Evolutionary conservation across 2,888 invertebrate species (phyloP).

Genomic region (Cacoxenus indagator): DNA sequence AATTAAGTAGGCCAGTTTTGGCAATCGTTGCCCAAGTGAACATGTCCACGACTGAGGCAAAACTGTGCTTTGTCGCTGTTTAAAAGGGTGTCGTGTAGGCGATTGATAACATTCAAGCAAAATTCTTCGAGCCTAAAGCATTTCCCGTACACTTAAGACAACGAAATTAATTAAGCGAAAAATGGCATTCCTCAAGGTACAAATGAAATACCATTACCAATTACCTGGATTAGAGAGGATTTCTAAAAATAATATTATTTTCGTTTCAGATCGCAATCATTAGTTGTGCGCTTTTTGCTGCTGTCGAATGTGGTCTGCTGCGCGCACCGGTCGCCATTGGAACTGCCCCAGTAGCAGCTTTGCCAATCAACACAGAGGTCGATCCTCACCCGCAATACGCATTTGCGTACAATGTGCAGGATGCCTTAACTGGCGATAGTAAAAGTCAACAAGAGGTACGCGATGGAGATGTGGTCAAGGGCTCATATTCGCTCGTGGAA

Average conservation of each 20-base stretch:
- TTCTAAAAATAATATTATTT: neutral
- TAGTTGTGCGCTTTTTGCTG: slow-evolving; percentile 45
- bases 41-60: slow-evolving; percentile 24
- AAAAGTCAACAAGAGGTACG: slow-evolving; percentile 74
- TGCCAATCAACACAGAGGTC: slow-evolving; percentile 51
- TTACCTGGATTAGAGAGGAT: neutral
- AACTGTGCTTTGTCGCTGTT: slow-evolving; percentile 28
- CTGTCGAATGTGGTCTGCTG: slow-evolving; percentile 46
- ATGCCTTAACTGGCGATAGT: slow-evolving; percentile 76
- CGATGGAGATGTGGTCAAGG: slow-evolving; percentile 76
- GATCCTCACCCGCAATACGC: slow-evolving; percentile 75
- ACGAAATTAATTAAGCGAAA: slow-evolving; percentile 21
- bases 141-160: slow-evolving; percentile 12
- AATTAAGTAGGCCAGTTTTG: slow-evolving; percentile 39
- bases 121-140: slow-evolving; percentile 28
- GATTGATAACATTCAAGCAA: slow-evolving; percentile 47
- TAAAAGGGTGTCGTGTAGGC: slow-evolving; percentile 43
- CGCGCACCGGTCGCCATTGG: slow-evolving; percentile 42
- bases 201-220: too few species aligned
- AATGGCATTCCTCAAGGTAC: slow-evolving; percentile 49
- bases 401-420: slow-evolving; percentile 79
- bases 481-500: slow-evolving; percentile 65
- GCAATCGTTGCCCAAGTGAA: slow-evolving; percentile 49
- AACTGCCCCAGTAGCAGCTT: slow-evolving; percentile 42
- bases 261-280: slow-evolving; percentile 44